Evolutionary conservation across 2,113 vertebrate genomes (phyloP).

Genomic region (Channa argus): DNA sequence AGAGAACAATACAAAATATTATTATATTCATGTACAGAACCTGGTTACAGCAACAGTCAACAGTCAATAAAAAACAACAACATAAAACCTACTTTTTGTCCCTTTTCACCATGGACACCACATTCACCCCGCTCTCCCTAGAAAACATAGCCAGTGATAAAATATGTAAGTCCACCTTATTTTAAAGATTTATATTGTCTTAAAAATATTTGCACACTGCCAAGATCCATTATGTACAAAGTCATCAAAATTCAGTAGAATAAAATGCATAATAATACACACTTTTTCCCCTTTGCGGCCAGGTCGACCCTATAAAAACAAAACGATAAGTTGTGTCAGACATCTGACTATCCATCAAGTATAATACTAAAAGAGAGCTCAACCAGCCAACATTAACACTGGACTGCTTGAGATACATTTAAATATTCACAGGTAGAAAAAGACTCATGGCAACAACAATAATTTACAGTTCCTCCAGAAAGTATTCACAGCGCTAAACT

Average conservation of each 20-base stretch:
- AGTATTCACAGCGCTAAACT: no score
- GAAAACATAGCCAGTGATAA: background rate
- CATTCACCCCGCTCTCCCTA: slow-evolving; percentile 88
- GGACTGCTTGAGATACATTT: background rate
- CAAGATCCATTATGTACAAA: background rate
- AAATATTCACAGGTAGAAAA: no score
- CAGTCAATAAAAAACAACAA: slow-evolving; percentile 2
- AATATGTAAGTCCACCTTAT: background rate
- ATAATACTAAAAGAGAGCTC: background rate
- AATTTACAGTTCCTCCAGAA: no score
- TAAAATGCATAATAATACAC: background rate
- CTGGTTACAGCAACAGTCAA: no score
- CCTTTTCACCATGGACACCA: slow-evolving; percentile 85
- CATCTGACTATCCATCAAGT: background rate
- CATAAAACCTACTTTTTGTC: slow-evolving; percentile 83
- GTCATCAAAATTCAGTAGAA: background rate
- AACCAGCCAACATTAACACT: background rate
- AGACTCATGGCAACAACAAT: no score
- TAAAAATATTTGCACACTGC: background rate
- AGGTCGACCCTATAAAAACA: slow-evolving; percentile 66
- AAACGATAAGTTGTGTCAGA: background rate
- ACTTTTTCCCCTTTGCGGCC: slow-evolving; percentile 79
- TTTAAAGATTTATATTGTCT: background rate
- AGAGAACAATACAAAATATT: slow-evolving; percentile 4
- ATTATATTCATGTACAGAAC: background rate